phyloP scores from a whole-genome alignment of 1,140 invertebrate species.

The Trachymyrmex septentrionalis region DNA sequence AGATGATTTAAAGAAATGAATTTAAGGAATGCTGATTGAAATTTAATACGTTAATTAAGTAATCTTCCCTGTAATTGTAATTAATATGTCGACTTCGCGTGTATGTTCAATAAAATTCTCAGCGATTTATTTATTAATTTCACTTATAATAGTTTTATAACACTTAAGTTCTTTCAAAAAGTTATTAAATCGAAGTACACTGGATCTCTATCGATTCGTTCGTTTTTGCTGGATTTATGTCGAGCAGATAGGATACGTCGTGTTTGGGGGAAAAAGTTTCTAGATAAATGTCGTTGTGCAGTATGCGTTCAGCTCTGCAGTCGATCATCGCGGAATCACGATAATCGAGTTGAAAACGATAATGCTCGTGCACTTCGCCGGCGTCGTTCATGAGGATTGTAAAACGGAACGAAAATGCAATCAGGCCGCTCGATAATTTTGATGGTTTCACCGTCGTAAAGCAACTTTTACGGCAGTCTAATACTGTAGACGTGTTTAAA shows the following conservation, averaged over 20 bases:
- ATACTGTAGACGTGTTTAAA: constrained; percentile 57
- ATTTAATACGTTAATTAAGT: neutral
- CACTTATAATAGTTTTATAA: constrained; percentile 19
- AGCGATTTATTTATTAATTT: neutral
- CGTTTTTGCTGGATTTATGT: constrained; percentile 59
- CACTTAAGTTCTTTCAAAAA: neutral
- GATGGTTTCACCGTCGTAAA: constrained; percentile 57
- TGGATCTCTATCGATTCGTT: constrained; percentile 37
- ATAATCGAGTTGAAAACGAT: constrained; percentile 64
- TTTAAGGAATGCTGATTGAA: neutral
- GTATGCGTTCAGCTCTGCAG: constrained; percentile 40
- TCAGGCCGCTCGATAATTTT: constrained; percentile 66
- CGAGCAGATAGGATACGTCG: constrained; percentile 47
- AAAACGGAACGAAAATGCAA: constrained; percentile 60
- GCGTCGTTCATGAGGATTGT: constrained; percentile 56
- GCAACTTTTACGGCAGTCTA: constrained; percentile 55
- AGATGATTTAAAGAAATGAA: neutral
- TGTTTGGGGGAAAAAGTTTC: constrained; percentile 56
- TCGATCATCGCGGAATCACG: constrained; percentile 55
- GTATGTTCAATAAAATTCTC: neutral
- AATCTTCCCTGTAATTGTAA: neutral
- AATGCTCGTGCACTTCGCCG: constrained; percentile 54
- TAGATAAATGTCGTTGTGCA: constrained; percentile 60
- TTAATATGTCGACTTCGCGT: neutral
- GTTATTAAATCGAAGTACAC: constrained; percentile 33